Conservation (phyloP, 2,113 vertebrate species). For the Mungos mungo region DNA sequence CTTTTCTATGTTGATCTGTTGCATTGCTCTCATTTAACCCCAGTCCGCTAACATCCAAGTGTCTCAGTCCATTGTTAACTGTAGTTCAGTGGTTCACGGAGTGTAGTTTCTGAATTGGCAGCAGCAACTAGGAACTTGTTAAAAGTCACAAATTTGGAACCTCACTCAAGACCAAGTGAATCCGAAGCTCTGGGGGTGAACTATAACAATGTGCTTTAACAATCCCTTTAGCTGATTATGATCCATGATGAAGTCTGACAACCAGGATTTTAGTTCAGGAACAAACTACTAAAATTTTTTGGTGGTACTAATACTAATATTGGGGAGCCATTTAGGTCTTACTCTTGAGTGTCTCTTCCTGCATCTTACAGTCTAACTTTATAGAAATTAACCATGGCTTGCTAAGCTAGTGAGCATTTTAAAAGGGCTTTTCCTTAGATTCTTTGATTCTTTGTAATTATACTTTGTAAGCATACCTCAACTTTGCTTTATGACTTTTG, state of each 20-base stretch:
- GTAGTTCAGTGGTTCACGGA: not conserved
- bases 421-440: not conserved
- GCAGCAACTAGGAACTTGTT: not conserved
- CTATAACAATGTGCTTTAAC: not conserved
- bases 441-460: slow-evolving; percentile 14
- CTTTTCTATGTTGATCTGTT: not conserved
- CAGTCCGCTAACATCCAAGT: not conserved
- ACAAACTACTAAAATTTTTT: not conserved
- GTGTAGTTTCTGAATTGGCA: not conserved
- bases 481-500: not conserved
- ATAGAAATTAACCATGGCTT: not conserved
- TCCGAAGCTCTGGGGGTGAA: not conserved
- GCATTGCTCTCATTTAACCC: not conserved
- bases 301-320: not conserved
- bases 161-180: not conserved
- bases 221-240: not conserved
- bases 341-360: not conserved
- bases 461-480: not conserved
- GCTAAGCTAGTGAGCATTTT: not conserved
- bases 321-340: not conserved
- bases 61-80: not conserved
- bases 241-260: not conserved
- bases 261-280: not conserved
- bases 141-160: not conserved
- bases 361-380: not conserved